phyloP scores from a whole-genome alignment of 2,888 invertebrate genomes.

The Aquatica leii region DNA sequence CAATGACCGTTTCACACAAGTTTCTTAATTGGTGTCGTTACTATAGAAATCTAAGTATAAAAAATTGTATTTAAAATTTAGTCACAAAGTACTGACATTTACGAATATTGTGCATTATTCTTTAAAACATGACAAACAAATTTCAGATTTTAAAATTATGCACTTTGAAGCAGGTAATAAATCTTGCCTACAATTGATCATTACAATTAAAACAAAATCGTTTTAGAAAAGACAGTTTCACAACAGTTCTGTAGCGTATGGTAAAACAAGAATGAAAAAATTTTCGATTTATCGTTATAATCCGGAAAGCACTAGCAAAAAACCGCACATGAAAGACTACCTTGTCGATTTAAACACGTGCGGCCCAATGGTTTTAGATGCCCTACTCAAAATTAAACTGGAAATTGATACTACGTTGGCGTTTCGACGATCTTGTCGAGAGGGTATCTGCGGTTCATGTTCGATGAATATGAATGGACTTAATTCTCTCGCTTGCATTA shows the following conservation, averaged over 20 bases:
- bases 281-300: constrained; percentile 89
- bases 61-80: too few species aligned
- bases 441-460: constrained; percentile 98
- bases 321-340: constrained; percentile 81
- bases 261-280: constrained; percentile 66
- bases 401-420: constrained; percentile 95
- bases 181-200: too few species aligned
- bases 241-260: constrained; percentile 61
- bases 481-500: constrained; percentile 97
- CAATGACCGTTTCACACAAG: too few species aligned
- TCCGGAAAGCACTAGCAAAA: constrained; percentile 85
- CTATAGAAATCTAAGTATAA: too few species aligned
- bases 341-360: constrained; percentile 85
- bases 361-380: constrained; percentile 97
- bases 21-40: too few species aligned
- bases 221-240: constrained; percentile 60
- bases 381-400: constrained; percentile 95
- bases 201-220: too few species aligned
- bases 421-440: constrained; percentile 95
- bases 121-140: too few species aligned
- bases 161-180: too few species aligned
- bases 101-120: too few species aligned
- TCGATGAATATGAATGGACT: constrained; percentile 97
- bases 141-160: too few species aligned
- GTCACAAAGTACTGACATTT: too few species aligned